phyloP scores from a whole-genome alignment of 2,113 vertebrate species.

The Guaruba guarouba region DNA sequence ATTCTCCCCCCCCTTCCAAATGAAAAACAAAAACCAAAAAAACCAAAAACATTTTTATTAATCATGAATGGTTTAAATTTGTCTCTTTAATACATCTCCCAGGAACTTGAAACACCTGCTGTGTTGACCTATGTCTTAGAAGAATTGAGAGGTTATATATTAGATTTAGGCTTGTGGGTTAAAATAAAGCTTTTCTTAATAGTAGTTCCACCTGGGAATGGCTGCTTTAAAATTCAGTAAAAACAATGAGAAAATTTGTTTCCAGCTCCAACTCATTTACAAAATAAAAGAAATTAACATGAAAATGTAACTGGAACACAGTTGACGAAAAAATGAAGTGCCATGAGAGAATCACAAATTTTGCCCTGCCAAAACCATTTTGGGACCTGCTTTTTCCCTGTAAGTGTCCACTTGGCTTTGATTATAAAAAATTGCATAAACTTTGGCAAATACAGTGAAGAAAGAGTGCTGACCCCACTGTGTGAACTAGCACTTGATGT shows the following conservation, averaged over 20 bases:
- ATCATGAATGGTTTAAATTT: slow-evolving; percentile 47
- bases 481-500: slow-evolving; percentile 36
- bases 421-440: slow-evolving; percentile 72
- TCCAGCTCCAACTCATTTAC: background rate
- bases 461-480: slow-evolving; percentile 37
- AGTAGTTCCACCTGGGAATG: slow-evolving; percentile 17
- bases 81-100: slow-evolving; percentile 52
- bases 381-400: slow-evolving; percentile 55
- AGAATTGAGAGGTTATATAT: slow-evolving; percentile 10
- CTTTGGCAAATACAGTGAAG: slow-evolving; percentile 47
- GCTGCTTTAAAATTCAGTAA: slow-evolving; percentile 13
- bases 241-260: slow-evolving; percentile 25
- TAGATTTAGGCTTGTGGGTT: slow-evolving; percentile 9
- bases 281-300: slow-evolving; percentile 25
- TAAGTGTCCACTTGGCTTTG: slow-evolving; percentile 71
- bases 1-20: slow-evolving; percentile 18
- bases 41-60: background rate
- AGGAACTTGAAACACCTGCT: slow-evolving; percentile 65
- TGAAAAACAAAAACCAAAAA: background rate
- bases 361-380: slow-evolving; percentile 22
- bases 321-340: background rate
- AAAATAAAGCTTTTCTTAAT: slow-evolving; percentile 55
- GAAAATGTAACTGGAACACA: slow-evolving; percentile 29
- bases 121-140: slow-evolving; percentile 33
- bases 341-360: slow-evolving; percentile 15